These are phyloP conservation scores for Plecotus auritus DNA, from an alignment of 2,113 vertebrate genomes.

Conservation along the genomic window DNA sequence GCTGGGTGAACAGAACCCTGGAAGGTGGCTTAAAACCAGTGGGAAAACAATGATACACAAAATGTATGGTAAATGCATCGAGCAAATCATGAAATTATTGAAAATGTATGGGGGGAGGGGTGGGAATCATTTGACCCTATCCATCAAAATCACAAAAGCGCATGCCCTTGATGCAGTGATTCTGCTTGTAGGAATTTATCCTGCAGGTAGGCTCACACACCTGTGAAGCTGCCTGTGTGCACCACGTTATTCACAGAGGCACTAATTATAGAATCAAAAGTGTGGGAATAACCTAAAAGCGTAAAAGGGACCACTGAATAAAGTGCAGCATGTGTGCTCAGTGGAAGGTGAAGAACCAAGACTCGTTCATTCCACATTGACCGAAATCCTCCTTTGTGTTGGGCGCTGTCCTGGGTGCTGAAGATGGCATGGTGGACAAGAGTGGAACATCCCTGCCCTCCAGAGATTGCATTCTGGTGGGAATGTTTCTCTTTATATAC, in stretches of 20 bases:
- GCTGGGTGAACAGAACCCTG: not conserved
- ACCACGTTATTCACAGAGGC: not conserved
- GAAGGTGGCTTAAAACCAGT: not conserved
- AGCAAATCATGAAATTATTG: not conserved
- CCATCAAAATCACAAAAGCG: not conserved
- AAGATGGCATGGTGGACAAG: not conserved
- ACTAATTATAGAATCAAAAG: not conserved
- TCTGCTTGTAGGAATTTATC: not conserved
- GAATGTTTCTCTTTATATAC: not conserved
- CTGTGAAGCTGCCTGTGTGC: not conserved
- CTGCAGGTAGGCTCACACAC: not conserved
- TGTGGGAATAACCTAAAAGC: not conserved
- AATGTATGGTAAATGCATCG: not conserved
- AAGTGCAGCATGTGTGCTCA: rapidly evolving
- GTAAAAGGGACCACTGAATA: not conserved
- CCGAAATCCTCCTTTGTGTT: not conserved
- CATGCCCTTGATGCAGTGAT: not conserved
- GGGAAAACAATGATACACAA: not conserved
- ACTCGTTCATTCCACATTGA: not conserved
- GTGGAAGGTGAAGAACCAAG: rapidly evolving
- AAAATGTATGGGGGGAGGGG: not conserved
- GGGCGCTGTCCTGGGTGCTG: not conserved
- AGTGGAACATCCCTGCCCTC: not conserved
- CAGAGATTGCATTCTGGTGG: too few species aligned
- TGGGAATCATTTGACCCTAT: not conserved